Evolutionary conservation across 2,797 vertebrate species (phyloP), one percentile per base, ranked within the genome.

Genomic region (Mormyrops boulengeri): DNA sequence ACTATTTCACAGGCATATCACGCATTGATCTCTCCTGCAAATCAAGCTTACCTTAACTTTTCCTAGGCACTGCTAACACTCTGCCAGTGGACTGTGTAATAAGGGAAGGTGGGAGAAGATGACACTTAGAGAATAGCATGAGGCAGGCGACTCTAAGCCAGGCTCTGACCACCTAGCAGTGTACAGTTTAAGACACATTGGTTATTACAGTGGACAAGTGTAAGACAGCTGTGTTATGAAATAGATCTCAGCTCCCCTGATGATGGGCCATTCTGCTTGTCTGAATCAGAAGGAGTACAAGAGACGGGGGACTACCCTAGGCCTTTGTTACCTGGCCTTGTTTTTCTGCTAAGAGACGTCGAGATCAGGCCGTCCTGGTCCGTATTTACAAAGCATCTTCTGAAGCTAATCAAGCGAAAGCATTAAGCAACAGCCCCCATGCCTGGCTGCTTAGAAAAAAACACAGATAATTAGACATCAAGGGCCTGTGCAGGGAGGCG

Each of bases 371-470:
- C 5, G 55, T 22, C 38, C 57, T 30, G 62, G 62, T 34, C 47
- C 77, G 41, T 77, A 85, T 89, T 77, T 77, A 52, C 50, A 60
- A 53, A 77, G 85, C 49, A 14, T 49, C 49, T 77, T 84, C 89
- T 53, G n/a, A 17, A 80, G 85, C n/a, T 87, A 89, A 87, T 55
- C 49, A 87, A 89, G 89, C 60, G 50, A 73, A 86, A 87, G 60
- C 62, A 22, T 38, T 62, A 77, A 85, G 85, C 44, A 57, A 87
- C 89, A 87, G 86, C 85, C 62, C 49, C 62, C 62, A 38, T 30
- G 60, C 84, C 47, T 26, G 14, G 22, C 49, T n/a, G 84, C 84
- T 47, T 69, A 4, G 82, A 89, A 57, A 69, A 62, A 66, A 85
- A 60, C 80, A 85, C 53, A 22, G 80, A 66, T 86, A 86, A 89